phyloP scores from a whole-genome alignment of 2,888 invertebrate species.

The Hypomecis atomaria region DNA sequence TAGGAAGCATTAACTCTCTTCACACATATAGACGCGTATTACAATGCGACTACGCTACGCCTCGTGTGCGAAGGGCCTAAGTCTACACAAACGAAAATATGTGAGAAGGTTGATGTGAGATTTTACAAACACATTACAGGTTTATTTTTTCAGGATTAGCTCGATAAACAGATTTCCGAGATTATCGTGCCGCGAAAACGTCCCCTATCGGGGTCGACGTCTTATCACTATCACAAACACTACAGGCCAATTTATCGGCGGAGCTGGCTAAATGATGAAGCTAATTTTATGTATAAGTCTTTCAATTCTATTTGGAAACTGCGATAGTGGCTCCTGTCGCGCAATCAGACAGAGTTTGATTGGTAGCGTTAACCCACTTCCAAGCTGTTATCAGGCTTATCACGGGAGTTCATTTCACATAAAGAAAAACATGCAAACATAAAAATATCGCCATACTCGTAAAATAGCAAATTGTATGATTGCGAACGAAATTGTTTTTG shows the following conservation, averaged over 20 bases:
- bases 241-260: not conserved
- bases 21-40: too few relatives aligned
- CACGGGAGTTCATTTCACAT: slow-evolving; percentile 3
- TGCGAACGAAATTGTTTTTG: not conserved
- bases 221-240: slow-evolving; percentile 7
- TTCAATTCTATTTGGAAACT: not conserved
- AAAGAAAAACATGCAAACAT: not conserved
- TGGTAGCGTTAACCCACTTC: not conserved
- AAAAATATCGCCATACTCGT: not conserved
- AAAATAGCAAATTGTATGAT: not conserved
- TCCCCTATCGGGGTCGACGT: slow-evolving; percentile 18
- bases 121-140: not conserved
- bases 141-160: not conserved
- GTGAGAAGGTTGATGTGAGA: too few relatives aligned
- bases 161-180: slow-evolving; percentile 30
- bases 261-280: not conserved
- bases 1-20: too few relatives aligned
- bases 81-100: too few relatives aligned
- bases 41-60: too few relatives aligned
- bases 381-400: slow-evolving; percentile 6
- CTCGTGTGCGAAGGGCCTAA: too few relatives aligned
- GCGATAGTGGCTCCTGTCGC: not conserved
- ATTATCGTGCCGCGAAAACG: slow-evolving; percentile 39
- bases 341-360: not conserved
- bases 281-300: not conserved